Evolutionary conservation across 2,113 vertebrate genomes (phyloP).

Genomic region (Orientallactaga bullata): DNA sequence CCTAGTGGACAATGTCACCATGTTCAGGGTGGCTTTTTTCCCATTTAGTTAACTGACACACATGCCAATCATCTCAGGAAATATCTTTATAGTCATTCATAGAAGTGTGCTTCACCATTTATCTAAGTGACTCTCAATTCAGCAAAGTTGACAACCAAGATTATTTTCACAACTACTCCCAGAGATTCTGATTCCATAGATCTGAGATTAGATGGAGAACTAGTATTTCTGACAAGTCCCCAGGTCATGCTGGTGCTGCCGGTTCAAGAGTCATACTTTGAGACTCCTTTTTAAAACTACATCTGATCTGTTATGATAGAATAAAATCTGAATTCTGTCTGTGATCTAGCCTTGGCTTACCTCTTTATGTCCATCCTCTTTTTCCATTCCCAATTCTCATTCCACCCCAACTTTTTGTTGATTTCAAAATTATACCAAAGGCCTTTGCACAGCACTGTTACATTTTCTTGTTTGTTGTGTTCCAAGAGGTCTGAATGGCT

Average conservation of each 20-base stretch:
- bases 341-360: not conserved
- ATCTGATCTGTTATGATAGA: not conserved
- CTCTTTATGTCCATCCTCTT: not conserved
- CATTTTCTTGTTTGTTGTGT: constrained; percentile 32
- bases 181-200: not conserved
- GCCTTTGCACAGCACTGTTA: not conserved
- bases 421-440: not conserved
- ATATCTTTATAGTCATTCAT: not conserved
- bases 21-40: not conserved
- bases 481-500: not conserved
- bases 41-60: not conserved
- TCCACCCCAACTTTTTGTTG: not conserved
- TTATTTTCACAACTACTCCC: rapidly evolving
- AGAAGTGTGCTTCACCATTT: not conserved
- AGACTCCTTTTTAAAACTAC: not conserved
- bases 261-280: not conserved
- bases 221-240: not conserved
- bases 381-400: not conserved
- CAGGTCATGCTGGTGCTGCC: not conserved
- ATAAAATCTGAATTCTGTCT: not conserved
- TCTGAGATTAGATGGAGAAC: not conserved
- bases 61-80: too few relatives aligned
- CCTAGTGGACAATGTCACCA: not conserved
- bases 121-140: not conserved
- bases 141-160: not conserved